Evolutionary conservation across 2,797 vertebrate genomes (phyloP).

Genomic region (Pteronotus mesoamericanus): DNA sequence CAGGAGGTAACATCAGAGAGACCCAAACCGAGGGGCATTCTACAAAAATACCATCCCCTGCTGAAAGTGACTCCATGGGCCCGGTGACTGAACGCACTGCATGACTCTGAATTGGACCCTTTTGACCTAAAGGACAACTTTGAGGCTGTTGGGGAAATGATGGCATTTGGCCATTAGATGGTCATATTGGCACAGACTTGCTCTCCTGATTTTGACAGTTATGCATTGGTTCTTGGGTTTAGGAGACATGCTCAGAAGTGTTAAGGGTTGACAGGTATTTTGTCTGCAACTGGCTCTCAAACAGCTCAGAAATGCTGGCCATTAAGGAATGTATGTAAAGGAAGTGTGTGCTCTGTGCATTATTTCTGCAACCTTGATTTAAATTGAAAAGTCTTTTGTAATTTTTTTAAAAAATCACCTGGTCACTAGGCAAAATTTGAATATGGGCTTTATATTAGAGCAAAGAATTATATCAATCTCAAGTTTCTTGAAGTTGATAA

Average conservation of each 20-base stretch:
- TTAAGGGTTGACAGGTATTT: not conserved
- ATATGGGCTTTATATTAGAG: not conserved
- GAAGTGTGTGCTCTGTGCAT: not conserved
- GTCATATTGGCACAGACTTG: not conserved
- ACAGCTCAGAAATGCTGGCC: not conserved
- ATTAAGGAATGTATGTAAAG: not conserved
- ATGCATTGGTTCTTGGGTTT: not conserved
- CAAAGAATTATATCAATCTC: not conserved
- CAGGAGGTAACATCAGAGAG: not conserved
- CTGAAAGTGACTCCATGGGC: not conserved
- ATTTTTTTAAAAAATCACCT: not conserved
- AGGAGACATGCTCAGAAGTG: not conserved
- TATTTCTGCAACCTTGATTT: not conserved
- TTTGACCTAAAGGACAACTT: not conserved
- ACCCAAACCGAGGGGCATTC: not conserved
- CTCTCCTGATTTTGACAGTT: not conserved
- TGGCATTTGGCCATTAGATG: not conserved
- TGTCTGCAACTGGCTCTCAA: not conserved
- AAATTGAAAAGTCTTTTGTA: not conserved
- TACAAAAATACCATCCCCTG: not conserved
- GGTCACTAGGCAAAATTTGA: not conserved
- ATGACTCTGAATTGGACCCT: not conserved
- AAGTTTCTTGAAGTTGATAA: not conserved
- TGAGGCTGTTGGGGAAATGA: not conserved
- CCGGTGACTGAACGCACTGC: not conserved